These are phyloP conservation scores for Holotrichia oblita DNA, from an alignment of 1,140 invertebrate species.

Conservation along the genomic window DNA sequence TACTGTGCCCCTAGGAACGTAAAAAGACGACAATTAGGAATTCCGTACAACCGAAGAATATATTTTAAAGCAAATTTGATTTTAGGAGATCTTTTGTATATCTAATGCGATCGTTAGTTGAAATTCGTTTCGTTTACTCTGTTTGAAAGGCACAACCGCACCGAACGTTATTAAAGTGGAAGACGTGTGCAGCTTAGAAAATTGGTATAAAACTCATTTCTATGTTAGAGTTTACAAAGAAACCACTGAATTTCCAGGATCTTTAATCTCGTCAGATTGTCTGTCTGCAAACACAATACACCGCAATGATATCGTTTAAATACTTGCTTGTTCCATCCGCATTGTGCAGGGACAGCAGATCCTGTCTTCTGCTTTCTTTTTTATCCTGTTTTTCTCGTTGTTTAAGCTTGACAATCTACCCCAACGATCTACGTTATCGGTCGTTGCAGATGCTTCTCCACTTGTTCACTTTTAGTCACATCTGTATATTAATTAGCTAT, in stretches of 20 bases:
- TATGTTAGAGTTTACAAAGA: constrained; percentile 39
- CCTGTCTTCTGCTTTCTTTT: constrained; percentile 19
- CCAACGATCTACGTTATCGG: constrained; percentile 3
- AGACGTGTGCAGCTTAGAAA: constrained; percentile 38
- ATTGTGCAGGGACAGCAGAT: constrained; percentile 27
- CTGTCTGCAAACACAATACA: constrained; percentile 48
- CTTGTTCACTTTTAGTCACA: constrained; percentile 25
- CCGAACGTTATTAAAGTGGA: constrained; percentile 34
- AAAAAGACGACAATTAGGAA: neutral
- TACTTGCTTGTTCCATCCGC: constrained; percentile 28
- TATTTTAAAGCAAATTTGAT: constrained; percentile 27
- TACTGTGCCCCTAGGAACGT: neutral
- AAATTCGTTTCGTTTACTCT: constrained; percentile 29
- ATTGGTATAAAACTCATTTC: constrained; percentile 42
- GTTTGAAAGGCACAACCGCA: constrained; percentile 29
- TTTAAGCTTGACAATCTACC: constrained; percentile 27
- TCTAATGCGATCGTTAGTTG: constrained; percentile 33
- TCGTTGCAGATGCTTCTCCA: neutral
- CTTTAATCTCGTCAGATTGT: constrained; percentile 51
- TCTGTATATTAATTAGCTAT: constrained; percentile 26
- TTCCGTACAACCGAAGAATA: neutral
- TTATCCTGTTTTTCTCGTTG: constrained; percentile 26
- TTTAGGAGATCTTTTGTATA: constrained; percentile 24
- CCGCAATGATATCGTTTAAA: constrained; percentile 47
- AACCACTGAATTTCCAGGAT: constrained; percentile 42